A percentile compares a stretch with the other conserved stretches of the same genome.
Evolutionary conservation across 2,888 invertebrate species (phyloP).

Genomic region (Tridacna gigas): DNA sequence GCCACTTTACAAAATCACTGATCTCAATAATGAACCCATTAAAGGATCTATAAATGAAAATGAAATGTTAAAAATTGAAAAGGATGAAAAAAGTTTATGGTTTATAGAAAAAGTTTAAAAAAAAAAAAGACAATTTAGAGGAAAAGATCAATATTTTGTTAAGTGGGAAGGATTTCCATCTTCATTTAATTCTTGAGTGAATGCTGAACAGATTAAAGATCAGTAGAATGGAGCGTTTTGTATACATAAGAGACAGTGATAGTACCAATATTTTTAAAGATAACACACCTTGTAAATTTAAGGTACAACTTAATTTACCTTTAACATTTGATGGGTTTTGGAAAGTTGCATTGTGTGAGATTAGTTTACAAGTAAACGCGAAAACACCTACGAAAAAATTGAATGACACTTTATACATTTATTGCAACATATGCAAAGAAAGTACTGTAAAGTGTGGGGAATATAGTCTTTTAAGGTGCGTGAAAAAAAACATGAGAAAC

Average conservation of each 20-base stretch:
- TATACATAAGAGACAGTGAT: too few relatives aligned
- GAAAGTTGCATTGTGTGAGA: conserved; percentile 50
- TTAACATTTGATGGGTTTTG: conserved; percentile 53
- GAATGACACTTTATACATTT: conserved; percentile 36
- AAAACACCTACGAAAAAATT: conserved; percentile 21
- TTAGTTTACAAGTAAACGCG: conserved; percentile 19
- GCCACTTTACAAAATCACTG: conserved; percentile 41
- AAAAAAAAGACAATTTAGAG: too few relatives aligned
- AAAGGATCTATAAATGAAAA: conserved; percentile 34
- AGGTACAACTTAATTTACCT: too few relatives aligned
- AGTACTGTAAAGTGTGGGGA: conserved; percentile 39
- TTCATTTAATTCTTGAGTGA: too few relatives aligned
- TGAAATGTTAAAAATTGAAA: conserved; percentile 39
- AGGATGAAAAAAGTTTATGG: conserved; percentile 50
- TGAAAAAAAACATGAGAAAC: conserved; percentile 29
- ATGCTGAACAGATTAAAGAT: too few relatives aligned
- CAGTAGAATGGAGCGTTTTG: too few relatives aligned
- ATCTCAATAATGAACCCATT: conserved; percentile 37
- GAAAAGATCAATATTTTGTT: too few relatives aligned
- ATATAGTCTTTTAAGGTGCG: conserved; percentile 39
- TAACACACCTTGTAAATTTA: too few relatives aligned
- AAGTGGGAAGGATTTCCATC: too few relatives aligned
- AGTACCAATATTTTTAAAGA: too few relatives aligned
- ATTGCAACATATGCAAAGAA: conserved; percentile 47
- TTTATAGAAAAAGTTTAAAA: too few relatives aligned